Base-by-base conservation (phyloP, 2,888 invertebrate genomes). In the Phaedon cochleariae region DNA sequence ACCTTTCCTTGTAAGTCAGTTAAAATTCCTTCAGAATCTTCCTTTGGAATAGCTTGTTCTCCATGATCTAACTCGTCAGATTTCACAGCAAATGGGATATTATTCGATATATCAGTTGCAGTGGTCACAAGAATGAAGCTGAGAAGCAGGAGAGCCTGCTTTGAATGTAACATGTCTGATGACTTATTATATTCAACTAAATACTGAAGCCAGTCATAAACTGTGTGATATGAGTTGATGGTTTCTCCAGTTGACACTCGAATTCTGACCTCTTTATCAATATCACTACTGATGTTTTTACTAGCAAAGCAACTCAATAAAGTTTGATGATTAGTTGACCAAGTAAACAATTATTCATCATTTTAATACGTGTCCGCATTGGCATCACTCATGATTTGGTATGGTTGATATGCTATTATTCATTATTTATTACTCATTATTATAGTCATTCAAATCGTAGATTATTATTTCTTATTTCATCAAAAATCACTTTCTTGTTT, bases 101-200 rank as follows among this genome's bases (percentile, higher is more conserved):
- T 22, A 20, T 15, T 26, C 7, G 29, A 15, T 9, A 48, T 20
- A 1, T 34, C 26, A 3, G 52, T 61, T 46, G 31, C 15, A 29
- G 58, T 7, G 12, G 41, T 15, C 29, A 15, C 58, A 4, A 59
- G 7, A 12, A 59, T n/a, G 18, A 18, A 59, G 9, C 45, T 18
- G 15, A 57, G 3, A 26, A 62, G 62, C 62, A 66, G 51, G 34
- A 66, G 52, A 49, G 59, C 26, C 59, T 66, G 59, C 59, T 59
- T 62, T 4, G 49, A 53, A 22, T 26, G 18, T 12, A 65, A 53
- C 60, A 59, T 68, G 41, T 58, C 37, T 34, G 46, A 63, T 18
- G n/a, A 22, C 37, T 17, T 53, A 26, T 45, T 21, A 37, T 29
- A 18, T 45, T 20, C 1, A 15, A 49, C 48, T 17, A 31, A n/a